Evolutionary conservation across 2,797 vertebrate genomes (phyloP), one percentile per base, ranked within the genome.

Genomic region (Neopelma chrysocephalum): DNA sequence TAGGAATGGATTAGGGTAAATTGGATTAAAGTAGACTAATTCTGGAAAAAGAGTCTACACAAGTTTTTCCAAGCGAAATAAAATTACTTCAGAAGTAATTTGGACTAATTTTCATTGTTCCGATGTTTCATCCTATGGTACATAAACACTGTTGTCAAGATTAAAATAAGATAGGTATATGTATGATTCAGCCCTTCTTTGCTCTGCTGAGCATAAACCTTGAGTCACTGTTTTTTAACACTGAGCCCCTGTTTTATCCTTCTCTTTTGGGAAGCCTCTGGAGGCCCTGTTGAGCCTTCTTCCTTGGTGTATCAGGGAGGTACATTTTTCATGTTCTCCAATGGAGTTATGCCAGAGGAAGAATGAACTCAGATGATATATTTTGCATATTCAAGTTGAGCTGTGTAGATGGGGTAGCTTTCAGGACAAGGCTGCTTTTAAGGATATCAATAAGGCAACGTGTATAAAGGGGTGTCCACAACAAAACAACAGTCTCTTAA

Each of bases 1-100:
- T 93, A 79, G 75, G 78, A 96, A 76, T 87, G 66, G 89, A 82
- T 97, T 94, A 94, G 3, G 1, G n/a, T 89, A 95, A 96, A 96
- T 87, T 94, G 90, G 86, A 95, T 95, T 96, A 82, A 93, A 89
- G 65, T 51, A 71, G 69, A 61, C 58, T 89, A 78, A 87, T 94
- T 81, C 69, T 81, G 70, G 50, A 57, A 82, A 91, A 91, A 76
- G 80, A 82, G 40, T 31, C 58, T 81, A 51, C 40, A 12, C 32
- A 47, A 88, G 40, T 76, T 88, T 87, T 89, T 60, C 45, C 61
- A 56, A 93, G 36, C 68, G 45, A 84, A 96, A 31, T 89, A 64
- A 60, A 72, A 79, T 73, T 0, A 68, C 43, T 82, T 82, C 6
- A 53, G 42, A 85, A 23, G 66, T 77, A 82, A 85, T 82, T 73